Conservation (phyloP, 1,140 invertebrate species). For the Trichomalopsis sarcophagae region DNA sequence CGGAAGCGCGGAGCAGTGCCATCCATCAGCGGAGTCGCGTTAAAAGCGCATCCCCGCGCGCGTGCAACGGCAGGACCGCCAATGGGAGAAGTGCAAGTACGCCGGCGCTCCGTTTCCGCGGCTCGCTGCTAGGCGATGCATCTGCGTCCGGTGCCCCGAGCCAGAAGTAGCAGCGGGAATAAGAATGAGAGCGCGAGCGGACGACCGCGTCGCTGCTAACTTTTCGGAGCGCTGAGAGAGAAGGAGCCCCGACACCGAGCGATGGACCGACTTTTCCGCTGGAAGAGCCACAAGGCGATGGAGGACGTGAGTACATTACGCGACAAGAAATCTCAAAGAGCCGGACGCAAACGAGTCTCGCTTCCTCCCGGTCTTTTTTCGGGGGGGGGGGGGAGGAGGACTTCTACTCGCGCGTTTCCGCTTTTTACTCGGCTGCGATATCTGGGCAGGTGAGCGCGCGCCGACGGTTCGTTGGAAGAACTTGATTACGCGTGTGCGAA, state of each 20-base stretch:
- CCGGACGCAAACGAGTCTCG: no score
- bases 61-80: background rate
- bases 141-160: constrained; percentile 4
- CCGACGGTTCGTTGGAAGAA: background rate
- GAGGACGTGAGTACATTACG: constrained; percentile 65
- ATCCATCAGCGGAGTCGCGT: background rate
- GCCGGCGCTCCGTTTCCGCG: background rate
- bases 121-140: background rate
- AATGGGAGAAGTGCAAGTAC: background rate
- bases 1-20: background rate
- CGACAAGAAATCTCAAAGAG: no score
- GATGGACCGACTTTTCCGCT: constrained; percentile 70
- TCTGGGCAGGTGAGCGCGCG: no score
- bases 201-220: background rate
- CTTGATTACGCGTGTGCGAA: background rate
- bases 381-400: no score
- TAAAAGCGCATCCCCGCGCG: background rate
- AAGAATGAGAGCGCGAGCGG: background rate
- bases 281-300: constrained; percentile 69
- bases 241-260: background rate
- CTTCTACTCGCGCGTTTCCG: no score
- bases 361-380: no score
- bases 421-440: no score
- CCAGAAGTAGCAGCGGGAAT: background rate
- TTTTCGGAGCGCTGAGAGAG: background rate